These are phyloP conservation scores for Epicampocera succincta DNA, from an alignment of 2,888 invertebrate genomes.

Conservation along the genomic window DNA sequence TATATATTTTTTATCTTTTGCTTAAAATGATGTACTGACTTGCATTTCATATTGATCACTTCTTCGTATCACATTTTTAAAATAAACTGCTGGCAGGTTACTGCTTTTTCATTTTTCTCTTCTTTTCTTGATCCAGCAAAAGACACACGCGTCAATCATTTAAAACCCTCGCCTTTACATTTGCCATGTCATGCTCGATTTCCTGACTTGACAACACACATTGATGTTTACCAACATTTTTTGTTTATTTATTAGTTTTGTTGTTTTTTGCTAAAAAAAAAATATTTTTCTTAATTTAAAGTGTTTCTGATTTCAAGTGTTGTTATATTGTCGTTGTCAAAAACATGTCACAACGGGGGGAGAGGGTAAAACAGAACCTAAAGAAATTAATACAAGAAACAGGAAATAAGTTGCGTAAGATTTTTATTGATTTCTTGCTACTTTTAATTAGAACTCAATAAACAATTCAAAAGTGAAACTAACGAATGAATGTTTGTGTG, in stretches of 20 bases:
- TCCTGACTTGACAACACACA: slow-evolving; percentile 78
- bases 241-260: neutral
- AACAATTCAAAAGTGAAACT: slow-evolving; percentile 48
- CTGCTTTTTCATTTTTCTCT: slow-evolving; percentile 18
- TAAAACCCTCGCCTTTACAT: slow-evolving; percentile 65
- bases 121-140: slow-evolving; percentile 41
- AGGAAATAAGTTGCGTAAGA: slow-evolving; percentile 63
- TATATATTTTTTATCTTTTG: slow-evolving; percentile 22
- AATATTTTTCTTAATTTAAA: slow-evolving; percentile 19
- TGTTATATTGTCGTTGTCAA: slow-evolving; percentile 37
- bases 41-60: slow-evolving; percentile 53
- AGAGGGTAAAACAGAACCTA: slow-evolving; percentile 30
- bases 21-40: slow-evolving; percentile 40
- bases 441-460: slow-evolving; percentile 58
- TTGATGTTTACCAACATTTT: slow-evolving; percentile 31
- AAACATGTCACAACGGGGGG: slow-evolving; percentile 43
- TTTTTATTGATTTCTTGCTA: slow-evolving; percentile 63
- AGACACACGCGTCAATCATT: slow-evolving; percentile 72
- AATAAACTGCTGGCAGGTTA: slow-evolving; percentile 35
- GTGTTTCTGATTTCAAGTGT: slow-evolving; percentile 25
- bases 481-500: slow-evolving; percentile 40
- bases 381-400: slow-evolving; percentile 46
- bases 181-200: slow-evolving; percentile 80
- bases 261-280: too few species aligned
- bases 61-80: slow-evolving; percentile 3